Percentiles rank a stretch among this genome's conserved stretches.
Conservation (phyloP, 2,797 vertebrate species). For the Oreortyx pictus region DNA sequence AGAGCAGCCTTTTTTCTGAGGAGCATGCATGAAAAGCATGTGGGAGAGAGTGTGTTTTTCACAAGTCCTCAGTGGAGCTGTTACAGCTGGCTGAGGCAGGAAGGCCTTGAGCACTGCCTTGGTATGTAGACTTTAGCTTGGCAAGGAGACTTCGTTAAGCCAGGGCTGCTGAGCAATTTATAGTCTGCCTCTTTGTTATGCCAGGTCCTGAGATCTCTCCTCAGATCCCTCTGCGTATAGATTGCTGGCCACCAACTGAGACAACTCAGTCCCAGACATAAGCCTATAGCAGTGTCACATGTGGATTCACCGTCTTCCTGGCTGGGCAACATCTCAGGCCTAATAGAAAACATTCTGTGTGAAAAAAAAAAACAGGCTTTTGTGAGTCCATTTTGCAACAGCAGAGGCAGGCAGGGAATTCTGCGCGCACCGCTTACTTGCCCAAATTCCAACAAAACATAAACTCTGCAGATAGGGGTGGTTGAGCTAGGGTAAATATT, state of each 20-base stretch:
- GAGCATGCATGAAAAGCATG: neutral
- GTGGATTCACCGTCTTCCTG: neutral
- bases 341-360: neutral
- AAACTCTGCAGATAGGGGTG: constrained; percentile 27
- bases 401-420: neutral
- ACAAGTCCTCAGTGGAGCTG: neutral
- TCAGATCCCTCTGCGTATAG: neutral
- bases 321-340: neutral
- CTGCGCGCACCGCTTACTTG: constrained; percentile 15
- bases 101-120: constrained; percentile 25
- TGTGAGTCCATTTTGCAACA: neutral
- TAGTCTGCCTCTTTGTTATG: neutral
- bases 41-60: neutral
- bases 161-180: neutral
- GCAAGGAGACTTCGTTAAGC: neutral
- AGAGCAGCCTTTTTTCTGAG: neutral
- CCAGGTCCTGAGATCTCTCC: neutral
- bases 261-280: neutral
- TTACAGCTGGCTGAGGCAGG: neutral
- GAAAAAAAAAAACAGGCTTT: neutral
- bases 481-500: constrained; percentile 65
- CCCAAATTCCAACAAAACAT: constrained; percentile 41
- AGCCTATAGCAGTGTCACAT: neutral
- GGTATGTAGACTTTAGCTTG: constrained; percentile 43
- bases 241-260: neutral